Evolutionary conservation across 2,113 vertebrate species (phyloP).

Genomic region (Gymnarchus niloticus): DNA sequence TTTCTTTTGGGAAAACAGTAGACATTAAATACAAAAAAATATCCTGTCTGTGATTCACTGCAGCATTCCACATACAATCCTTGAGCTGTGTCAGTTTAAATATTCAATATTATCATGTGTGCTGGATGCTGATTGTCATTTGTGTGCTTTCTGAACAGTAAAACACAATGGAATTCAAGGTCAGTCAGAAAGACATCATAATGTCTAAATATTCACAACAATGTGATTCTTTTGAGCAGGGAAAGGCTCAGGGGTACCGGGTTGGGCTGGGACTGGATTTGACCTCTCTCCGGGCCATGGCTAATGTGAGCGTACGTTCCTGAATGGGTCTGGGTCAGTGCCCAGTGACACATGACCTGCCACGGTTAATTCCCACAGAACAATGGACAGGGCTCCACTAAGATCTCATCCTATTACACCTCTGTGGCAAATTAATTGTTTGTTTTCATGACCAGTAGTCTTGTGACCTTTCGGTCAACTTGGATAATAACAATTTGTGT

Average conservation of each 20-base stretch:
- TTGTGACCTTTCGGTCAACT: slow-evolving; percentile 56
- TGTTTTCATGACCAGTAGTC: slow-evolving; percentile 55
- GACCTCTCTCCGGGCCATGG: slow-evolving; percentile 37
- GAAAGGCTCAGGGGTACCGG: slow-evolving; percentile 28
- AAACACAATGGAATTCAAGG: not conserved
- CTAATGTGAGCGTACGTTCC: slow-evolving; percentile 42
- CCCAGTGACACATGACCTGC: slow-evolving; percentile 67
- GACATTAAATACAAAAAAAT: slow-evolving; percentile 11
- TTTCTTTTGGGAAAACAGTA: not conserved
- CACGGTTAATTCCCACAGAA: slow-evolving; percentile 68
- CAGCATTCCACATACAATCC: not conserved
- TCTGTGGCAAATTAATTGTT: slow-evolving; percentile 72
- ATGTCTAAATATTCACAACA: not conserved
- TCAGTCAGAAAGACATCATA: not conserved
- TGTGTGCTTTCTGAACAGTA: not conserved
- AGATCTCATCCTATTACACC: slow-evolving; percentile 69
- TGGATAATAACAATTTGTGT: slow-evolving; percentile 35
- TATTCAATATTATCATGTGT: not conserved
- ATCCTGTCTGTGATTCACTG: not conserved
- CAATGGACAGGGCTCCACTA: slow-evolving; percentile 55
- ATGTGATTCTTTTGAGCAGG: slow-evolving; percentile 20
- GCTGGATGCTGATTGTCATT: not conserved
- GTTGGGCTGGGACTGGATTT: slow-evolving; percentile 41
- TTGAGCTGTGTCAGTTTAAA: not conserved
- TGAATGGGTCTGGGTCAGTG: slow-evolving; percentile 63